Evolutionary conservation across 2,797 vertebrate species (phyloP).

Genomic region (Sphenopsis melanotis): DNA sequence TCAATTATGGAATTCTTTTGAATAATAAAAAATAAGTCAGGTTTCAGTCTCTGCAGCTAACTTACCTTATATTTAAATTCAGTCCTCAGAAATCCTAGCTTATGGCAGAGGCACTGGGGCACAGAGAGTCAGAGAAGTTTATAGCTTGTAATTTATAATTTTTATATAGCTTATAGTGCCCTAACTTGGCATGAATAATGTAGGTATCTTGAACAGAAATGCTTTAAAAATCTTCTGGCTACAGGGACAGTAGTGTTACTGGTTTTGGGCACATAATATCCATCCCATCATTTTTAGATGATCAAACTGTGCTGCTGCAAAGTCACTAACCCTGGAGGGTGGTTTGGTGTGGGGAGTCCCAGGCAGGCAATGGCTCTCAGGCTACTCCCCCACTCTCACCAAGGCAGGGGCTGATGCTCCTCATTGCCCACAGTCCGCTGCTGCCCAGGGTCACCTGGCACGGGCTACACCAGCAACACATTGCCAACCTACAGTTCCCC

Average conservation of each 20-base stretch:
- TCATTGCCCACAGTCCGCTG: neutral
- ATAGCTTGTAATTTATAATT: neutral
- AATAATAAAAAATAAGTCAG: neutral
- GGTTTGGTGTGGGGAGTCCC: accelerated
- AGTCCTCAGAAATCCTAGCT: neutral
- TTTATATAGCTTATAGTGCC: neutral
- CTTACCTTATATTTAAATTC: neutral
- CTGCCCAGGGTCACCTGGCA: neutral
- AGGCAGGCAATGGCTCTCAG: accelerated
- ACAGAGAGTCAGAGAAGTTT: neutral
- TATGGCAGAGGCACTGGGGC: neutral
- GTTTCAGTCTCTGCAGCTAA: neutral
- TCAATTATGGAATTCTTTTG: conserved; percentile 3
- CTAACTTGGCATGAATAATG: neutral
- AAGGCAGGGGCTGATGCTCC: neutral
- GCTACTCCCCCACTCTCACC: accelerated
- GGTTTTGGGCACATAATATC: neutral
- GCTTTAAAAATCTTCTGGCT: neutral
- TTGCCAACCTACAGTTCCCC: neutral
- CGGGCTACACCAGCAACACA: neutral
- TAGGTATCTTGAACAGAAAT: neutral
- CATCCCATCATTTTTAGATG: neutral
- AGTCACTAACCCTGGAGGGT: neutral
- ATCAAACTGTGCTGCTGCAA: neutral
- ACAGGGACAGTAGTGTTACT: neutral